Evolutionary conservation across 1,140 invertebrate genomes (phyloP), one percentile per base, ranked within the genome.

Genomic region (Octopus sinensis): DNA sequence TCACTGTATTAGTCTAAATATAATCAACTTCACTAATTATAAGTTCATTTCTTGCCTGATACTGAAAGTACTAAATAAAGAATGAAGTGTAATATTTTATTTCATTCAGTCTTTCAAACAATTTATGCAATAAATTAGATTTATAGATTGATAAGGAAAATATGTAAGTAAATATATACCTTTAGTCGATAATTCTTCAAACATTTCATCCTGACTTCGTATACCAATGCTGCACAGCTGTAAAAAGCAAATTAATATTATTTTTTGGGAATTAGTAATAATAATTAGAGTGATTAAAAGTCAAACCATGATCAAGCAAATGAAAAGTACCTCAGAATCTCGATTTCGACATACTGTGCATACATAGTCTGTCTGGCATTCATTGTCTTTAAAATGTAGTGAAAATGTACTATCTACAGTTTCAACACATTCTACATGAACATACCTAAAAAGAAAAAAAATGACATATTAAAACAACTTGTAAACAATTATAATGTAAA

Each of bases 391-490:
- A 80, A 93, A 93, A 83, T 95, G 79, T 78, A 84, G 81, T 88
- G 96, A 95, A 30, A 93, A 93, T 52, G 92, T 88, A 43, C 95
- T 92, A 88, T 97, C 96, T 10, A 96, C 95, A 83, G 96, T 95
- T 9, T 94, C 93, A 91, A 98, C 97, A 91, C 97, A 99, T 76
- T 94, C 95, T 54, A 95, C 95, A 90, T 99, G 97, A 53, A 98
- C 96, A 92, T 96, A 96, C 88, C 95, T 96, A 84, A 23, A 88
- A 85, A 86, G 54, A 88, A 86, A 80, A 79, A 81, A 54, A 53
- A 12, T 13, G 54, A 30, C 23, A 17, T 30, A 51, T 17, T 76
- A 51, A 51, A 76, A 76, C 23, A 76, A 17, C 75, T 17, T 62
- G 9, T 62, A 62, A 62, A 62, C 4, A 62, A 17, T 62, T 62